Conservation (phyloP, 2,113 vertebrate species). For the Caloenas nicobarica region DNA sequence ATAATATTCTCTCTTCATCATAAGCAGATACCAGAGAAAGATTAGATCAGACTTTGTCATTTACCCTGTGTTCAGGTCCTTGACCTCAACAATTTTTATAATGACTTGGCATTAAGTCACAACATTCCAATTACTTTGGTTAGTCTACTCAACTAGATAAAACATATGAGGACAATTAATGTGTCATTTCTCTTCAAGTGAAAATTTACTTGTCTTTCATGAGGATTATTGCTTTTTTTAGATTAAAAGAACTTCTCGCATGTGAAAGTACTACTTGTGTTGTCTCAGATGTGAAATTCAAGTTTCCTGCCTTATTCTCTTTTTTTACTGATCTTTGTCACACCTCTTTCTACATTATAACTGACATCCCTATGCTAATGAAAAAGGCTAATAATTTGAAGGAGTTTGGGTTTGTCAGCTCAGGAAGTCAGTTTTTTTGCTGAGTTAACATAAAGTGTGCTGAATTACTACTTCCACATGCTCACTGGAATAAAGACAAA, state of each 20-base stretch:
- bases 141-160: neutral
- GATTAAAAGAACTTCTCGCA: neutral
- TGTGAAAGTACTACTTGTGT: neutral
- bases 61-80: neutral
- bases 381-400: slow-evolving; percentile 1
- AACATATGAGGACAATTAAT: neutral
- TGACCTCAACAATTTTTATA: neutral
- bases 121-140: neutral
- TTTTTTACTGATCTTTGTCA: neutral
- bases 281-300: neutral
- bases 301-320: neutral
- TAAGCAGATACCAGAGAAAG: neutral
- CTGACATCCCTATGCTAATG: neutral
- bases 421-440: neutral
- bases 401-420: neutral
- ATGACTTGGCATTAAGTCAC: neutral
- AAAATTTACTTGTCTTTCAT: neutral
- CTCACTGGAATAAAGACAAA: neutral
- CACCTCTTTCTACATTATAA: neutral
- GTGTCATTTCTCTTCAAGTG: neutral
- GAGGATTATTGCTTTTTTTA: neutral
- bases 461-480: neutral
- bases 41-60: neutral
- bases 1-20: neutral
- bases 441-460: neutral